Base-by-base conservation (phyloP, 2,888 invertebrate species). In the Mimachlamys varia region DNA sequence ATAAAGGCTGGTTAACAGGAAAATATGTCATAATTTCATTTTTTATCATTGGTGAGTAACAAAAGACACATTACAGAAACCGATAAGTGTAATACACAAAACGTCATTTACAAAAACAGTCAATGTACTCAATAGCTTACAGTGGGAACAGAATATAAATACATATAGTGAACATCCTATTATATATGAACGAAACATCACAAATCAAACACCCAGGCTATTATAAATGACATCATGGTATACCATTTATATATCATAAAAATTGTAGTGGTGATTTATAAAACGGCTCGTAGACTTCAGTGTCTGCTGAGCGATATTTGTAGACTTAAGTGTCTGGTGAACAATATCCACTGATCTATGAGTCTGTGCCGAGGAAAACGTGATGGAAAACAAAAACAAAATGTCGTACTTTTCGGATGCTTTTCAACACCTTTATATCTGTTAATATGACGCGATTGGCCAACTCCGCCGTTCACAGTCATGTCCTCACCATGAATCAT, bases 371-470 rank as follows among this genome's bases (percentile, higher is more conserved):
- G 19, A 58, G 19, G 76, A 76, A 76, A 76, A 76, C 76, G 76
- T 76, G 76, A 76, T 76, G 33, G 76, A 76, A 76, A 76, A 76
- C 12, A 76, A 27, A 76, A 76, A 76, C 33, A 76, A 27, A 76
- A 76, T 76, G 33, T 76, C 76, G 76, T 76, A 76, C 27, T 22
- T 33, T 76, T 27, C 76, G 12, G 33, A 10, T 22, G 17, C 12
- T 76, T 76, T 76, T 76, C 76, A 76, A 33, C 76, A 76, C 76
- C 76, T 76, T 33, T 27, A 0, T 17, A 12, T 10, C 13, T 33
- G 13, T 27, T 33, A 10, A 27, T 17, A 12, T 76, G 5, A 22
- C 33, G 4, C 33, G 76, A 76, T 76, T 76, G 76, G 76, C 76
- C 33, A 33, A 33, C 10, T 76, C 2, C 10, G 2, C 76, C 76